Evolutionary conservation across 2,797 vertebrate genomes (phyloP).

Genomic region (Neomorphus geoffroyi): DNA sequence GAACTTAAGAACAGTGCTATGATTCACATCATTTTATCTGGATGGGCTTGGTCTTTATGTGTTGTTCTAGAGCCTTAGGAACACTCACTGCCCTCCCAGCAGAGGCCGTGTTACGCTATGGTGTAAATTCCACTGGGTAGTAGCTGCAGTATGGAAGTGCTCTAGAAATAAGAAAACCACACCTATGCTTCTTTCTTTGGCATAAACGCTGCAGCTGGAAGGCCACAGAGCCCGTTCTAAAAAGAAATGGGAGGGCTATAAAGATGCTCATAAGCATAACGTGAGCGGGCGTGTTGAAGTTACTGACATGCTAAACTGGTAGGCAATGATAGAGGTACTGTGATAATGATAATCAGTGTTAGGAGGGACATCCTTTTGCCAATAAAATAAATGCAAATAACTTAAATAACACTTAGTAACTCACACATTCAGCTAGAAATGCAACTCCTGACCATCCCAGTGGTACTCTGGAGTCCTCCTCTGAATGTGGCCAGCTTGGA

Average conservation of each 20-base stretch:
- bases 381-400: neutral
- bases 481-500: rapidly evolving
- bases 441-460: neutral
- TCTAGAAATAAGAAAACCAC: neutral
- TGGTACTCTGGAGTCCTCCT: too few species aligned
- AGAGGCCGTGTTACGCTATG: neutral
- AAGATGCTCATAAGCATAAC: neutral
- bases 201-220: neutral
- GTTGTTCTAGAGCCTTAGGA: neutral
- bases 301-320: neutral
- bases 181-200: neutral
- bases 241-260: neutral
- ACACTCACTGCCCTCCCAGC: neutral
- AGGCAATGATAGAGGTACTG: neutral
- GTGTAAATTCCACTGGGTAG: neutral
- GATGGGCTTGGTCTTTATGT: neutral
- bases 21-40: neutral
- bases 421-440: neutral
- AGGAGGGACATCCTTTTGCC: neutral
- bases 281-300: neutral
- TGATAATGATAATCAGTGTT: neutral
- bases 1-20: neutral
- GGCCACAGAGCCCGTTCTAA: neutral
- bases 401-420: neutral
- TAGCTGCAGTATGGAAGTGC: neutral